Evolutionary conservation across 2,113 vertebrate genomes (phyloP).

Genomic region (Piaya cayana): DNA sequence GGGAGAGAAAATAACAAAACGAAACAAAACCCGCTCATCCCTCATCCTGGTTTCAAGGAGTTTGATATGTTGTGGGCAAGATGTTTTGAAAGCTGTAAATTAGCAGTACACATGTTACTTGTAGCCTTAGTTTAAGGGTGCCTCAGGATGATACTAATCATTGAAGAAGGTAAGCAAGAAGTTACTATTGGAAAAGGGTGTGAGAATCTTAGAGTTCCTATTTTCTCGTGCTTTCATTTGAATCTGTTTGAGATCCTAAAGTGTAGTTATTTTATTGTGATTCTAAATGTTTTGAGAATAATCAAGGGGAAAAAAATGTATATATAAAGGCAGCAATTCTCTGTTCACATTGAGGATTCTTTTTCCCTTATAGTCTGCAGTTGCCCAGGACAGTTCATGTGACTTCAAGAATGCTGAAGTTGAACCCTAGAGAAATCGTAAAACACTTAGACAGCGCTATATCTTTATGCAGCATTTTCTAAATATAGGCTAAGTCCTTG

Average conservation of each 20-base stretch:
- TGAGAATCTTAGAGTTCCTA: not conserved
- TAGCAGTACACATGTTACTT: fast-evolving
- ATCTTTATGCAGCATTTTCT: constrained; percentile 30
- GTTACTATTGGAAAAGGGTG: not conserved
- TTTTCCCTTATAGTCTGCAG: not conserved
- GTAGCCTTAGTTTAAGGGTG: not conserved
- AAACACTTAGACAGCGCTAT: not conserved
- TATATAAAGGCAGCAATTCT: not conserved
- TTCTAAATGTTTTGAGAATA: not conserved
- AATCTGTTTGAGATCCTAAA: not conserved
- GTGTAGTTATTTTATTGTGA: not conserved
- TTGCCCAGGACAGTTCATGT: not conserved
- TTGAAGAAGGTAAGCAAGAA: not conserved
- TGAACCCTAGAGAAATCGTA: not conserved
- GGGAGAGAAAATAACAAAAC: not conserved
- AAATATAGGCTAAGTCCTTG: constrained; percentile 47
- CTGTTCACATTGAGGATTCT: not conserved
- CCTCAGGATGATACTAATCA: not conserved
- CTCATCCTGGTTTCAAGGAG: not conserved
- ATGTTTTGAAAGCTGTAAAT: not conserved
- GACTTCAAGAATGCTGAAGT: constrained; percentile 10
- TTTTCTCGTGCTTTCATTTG: not conserved
- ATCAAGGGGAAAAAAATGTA: not conserved
- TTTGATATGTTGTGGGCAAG: not conserved
- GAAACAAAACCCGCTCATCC: not conserved